Conservation (phyloP, 2,113 vertebrate species). For the Elanoides forficatus region DNA sequence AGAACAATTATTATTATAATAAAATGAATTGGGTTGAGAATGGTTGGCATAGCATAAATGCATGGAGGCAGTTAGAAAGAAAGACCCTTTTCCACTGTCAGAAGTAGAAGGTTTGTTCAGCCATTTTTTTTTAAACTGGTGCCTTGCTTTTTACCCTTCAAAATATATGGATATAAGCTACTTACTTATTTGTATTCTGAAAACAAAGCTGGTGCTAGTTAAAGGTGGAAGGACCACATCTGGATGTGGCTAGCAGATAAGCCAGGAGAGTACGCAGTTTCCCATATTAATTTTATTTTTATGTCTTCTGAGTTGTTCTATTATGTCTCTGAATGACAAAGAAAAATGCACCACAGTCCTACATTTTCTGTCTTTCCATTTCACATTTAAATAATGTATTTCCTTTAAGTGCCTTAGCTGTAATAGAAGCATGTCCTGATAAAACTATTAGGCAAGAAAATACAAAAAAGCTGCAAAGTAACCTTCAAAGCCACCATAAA, state of each 20-base stretch:
- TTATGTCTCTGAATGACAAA: constrained; percentile 14
- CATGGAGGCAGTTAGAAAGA: not conserved
- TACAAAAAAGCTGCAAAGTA: constrained; percentile 51
- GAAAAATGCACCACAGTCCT: not conserved
- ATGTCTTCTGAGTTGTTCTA: not conserved
- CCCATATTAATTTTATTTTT: not conserved
- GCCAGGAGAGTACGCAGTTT: not conserved
- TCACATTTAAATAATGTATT: constrained; percentile 47
- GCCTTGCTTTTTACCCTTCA: not conserved
- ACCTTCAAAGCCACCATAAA: constrained; percentile 60
- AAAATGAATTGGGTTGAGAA: constrained; percentile 20
- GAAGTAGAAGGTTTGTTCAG: constrained; percentile 9
- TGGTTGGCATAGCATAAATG: not conserved
- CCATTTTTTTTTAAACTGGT: not conserved
- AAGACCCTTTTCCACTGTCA: not conserved
- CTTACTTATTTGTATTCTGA: not conserved
- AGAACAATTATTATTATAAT: constrained; percentile 57
- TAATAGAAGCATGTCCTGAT: constrained; percentile 27
- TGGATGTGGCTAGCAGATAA: constrained; percentile 19
- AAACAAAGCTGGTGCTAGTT: constrained; percentile 1
- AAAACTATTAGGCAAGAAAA: constrained; percentile 55
- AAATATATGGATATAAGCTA: not conserved
- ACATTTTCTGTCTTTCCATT: constrained; percentile 27
- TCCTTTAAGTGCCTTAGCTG: constrained; percentile 9
- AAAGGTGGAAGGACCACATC: not conserved